Evolutionary conservation across 2,113 vertebrate genomes (phyloP), one percentile per base, ranked within the genome.

Genomic region (Ictalurus punctatus): DNA sequence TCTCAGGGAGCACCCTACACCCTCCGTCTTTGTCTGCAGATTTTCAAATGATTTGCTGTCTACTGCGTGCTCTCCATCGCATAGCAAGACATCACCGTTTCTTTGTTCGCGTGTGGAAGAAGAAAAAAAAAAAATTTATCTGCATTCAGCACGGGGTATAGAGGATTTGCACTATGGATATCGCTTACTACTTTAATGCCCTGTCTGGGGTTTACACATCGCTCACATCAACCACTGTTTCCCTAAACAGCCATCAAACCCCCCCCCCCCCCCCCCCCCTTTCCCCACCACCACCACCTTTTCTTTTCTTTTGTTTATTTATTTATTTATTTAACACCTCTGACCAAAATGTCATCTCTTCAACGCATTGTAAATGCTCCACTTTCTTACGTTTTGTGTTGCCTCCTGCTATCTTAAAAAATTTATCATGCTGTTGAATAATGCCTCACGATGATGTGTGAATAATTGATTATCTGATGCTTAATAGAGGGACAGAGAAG

Each of bases 341-440:
- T 87, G 80, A 93, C 90, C 91, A 88, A 92, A 92, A 92, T 87
- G 91, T 85, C 84, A 86, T 90, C 92, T 90, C 94, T 91, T 91
- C 92, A 93, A 94, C 92, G 90, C 88, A 92, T 93, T 65, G 95
- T 92, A 95, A 2, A 58, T 76, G 90, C 84, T 94, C 89, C 93
- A 93, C 91, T 94, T 89, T 92, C 88, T 56, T 82, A 84, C 94
- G 93, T 94, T 95, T 94, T 94, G 92, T 94, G 92, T 94, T 90
- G 93, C 92, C 90, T 87, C 90, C 92, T 93, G 56, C 90, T 82
- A 92, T 93, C 94, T 96, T 95, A 96, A 97, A 89, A 96, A 96
- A 96, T 96, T 94, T 95, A 96, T 96, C 81, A 90, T 95, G 89
- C 93, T 93, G 92, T 96, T 96, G 94, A 97, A 95, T 96, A 95